Evolutionary conservation across 2,888 invertebrate genomes (phyloP), one percentile per base, ranked within the genome.

Genomic region (Anarsia innoxiella): DNA sequence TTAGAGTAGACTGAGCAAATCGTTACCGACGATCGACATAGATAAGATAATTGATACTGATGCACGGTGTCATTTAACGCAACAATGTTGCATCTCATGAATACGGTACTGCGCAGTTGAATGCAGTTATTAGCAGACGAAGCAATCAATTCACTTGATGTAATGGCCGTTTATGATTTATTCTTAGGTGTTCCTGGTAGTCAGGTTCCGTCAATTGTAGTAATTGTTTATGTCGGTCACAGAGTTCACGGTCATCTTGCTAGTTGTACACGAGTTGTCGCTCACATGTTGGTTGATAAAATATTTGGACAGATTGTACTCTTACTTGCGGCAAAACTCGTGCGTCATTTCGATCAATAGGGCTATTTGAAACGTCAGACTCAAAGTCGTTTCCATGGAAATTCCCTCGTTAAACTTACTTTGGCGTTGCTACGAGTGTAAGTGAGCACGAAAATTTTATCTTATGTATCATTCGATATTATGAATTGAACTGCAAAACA

Each of bases 171-270:
- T n/a, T 43, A 37, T 47, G 51, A 50, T 59, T 61, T 66, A 67
- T 67, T 66, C 53, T 45, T 44, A 44, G 48, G 30, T 39, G 46
- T 49, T 44, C 53, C 53, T 40, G 44, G 48, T 35, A 46, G 42
- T 26, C 26, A 26, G 25, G 26, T 49, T 48, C 48, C 46, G 43
- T 50, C 64, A 66, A 74, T 67, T 69, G 62, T 55, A 57, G 53
- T 67, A 61, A 66, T 61, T 52, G 47, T 56, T 54, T 59, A 59
- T 62, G 57, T 63, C 66, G 69, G 65, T 62, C 61, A 46, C 19
- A 2, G 56, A 55, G 77, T 70, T 79, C 76, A 78, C 51, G 77
- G 79, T 48, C 73, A 64, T 13, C 36, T 52, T 53, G 53, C 59
- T 53, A 57, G 42, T 56, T 61, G 51, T n/a, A n/a, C n/a, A n/a